Evolutionary conservation across 1,140 invertebrate genomes (phyloP), one percentile per base, ranked within the genome.

Genomic region (Oscheius sp.): DNA sequence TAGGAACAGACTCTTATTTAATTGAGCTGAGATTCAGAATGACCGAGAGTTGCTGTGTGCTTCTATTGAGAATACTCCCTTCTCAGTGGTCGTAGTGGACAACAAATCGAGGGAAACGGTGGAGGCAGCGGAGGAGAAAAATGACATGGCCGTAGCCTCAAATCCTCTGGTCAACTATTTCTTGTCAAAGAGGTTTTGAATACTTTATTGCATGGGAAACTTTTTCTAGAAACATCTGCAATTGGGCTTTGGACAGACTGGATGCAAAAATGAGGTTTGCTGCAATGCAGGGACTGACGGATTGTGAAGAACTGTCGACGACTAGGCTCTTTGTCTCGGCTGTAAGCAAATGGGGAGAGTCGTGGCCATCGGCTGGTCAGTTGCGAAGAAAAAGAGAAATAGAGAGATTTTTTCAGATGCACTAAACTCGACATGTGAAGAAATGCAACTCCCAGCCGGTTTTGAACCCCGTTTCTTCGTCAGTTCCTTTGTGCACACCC

Each of bases 41-140:
- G 20, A 77, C 49, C 59, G 49, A 45, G 31, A 78, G 46, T 80
- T 63, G 32, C 28, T 55, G 1, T 80, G 79, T 34, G 31, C 55
- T 31, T 18, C 32, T 29, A 49, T 80, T 13, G 29, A 34, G 34
- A 42, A 45, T 35, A 78, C 79, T 20, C 79, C 79, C 15, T 68
- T 81, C 55, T 70, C 76, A 10, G 28, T 76, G 34, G 79, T 78
- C 2, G 71, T 80, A 38, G 79, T 80, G 3, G 38, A 63, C 15
- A 42, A 28, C 34, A 15, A 38, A 3, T 18, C 31, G 3, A 10
- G 32, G 3, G 49, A 61, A 29, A 68, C 73, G 3, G 38, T 68
- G 1, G 55, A 64, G 15, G 42, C 59, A 32, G 42, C 71, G 23
- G 73, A 64, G 2, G 31, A 61, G 18, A 28, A 55, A 13, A 26